Conservation (phyloP, 2,797 vertebrate species). For the Chaenodraco wilsoni region DNA sequence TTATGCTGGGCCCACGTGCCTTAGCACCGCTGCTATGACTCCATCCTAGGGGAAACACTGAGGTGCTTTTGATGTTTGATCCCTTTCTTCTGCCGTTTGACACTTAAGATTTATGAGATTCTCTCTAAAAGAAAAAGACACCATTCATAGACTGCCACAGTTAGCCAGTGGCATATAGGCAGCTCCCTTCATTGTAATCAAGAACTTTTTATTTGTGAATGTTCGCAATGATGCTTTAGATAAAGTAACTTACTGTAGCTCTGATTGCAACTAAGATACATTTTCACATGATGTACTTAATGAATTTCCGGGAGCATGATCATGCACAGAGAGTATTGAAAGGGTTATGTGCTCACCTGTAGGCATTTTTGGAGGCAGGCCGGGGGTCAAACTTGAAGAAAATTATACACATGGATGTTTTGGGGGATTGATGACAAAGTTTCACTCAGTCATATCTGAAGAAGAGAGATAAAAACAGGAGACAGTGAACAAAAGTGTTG, state of each 20-base stretch:
- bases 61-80: not conserved
- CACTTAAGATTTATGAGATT: not conserved
- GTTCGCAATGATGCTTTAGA: not conserved
- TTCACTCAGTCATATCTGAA: conserved; percentile 67
- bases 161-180: not conserved
- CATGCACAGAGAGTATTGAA: no score
- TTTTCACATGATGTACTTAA: not conserved
- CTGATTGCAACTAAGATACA: not conserved
- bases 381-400: conserved; percentile 98
- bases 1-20: no score
- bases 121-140: no score
- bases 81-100: not conserved
- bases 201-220: not conserved
- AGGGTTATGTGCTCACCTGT: conserved; percentile 86
- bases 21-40: no score
- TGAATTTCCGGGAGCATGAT: not conserved
- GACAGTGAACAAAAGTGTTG: not conserved
- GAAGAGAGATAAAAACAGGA: conserved; percentile 25
- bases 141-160: no score
- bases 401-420: conserved; percentile 95
- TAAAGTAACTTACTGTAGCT: not conserved
- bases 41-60: no score
- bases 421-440: conserved; percentile 37
- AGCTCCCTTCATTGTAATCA: not conserved
- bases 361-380: conserved; percentile 96